Conservation (phyloP, 2,797 vertebrate genomes). For the Lindbergichthys nudifrons region DNA sequence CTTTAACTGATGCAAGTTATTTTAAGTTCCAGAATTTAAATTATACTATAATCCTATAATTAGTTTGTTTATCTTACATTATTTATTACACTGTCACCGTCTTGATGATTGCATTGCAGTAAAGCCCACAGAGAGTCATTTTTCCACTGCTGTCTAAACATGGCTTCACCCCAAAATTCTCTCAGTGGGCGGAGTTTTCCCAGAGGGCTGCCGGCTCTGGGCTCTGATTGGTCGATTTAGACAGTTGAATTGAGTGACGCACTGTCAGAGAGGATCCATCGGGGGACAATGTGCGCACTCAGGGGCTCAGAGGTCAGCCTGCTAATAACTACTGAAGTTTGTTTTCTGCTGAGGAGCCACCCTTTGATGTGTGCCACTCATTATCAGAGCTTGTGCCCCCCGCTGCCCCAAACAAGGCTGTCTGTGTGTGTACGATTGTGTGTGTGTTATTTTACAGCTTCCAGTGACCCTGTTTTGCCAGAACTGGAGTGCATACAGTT, state of each 20-base stretch:
- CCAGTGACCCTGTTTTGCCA: constrained; percentile 68
- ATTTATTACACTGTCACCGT: constrained; percentile 38
- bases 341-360: constrained; percentile 67
- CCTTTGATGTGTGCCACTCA: constrained; percentile 80
- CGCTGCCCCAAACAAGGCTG: constrained; percentile 62
- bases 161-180: constrained; percentile 47
- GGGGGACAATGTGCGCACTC: constrained; percentile 69
- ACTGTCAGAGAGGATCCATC: constrained; percentile 72
- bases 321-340: constrained; percentile 78
- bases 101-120: constrained; percentile 29
- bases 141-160: constrained; percentile 53
- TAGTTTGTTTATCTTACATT: constrained; percentile 42
- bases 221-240: constrained; percentile 56
- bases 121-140: constrained; percentile 33
- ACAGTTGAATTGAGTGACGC: constrained; percentile 67
- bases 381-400: constrained; percentile 69
- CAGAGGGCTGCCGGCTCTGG: constrained; percentile 14
- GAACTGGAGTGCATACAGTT: constrained; percentile 72
- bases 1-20: constrained; percentile 19
- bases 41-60: constrained; percentile 40
- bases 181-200: constrained; percentile 42
- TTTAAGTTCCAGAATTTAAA: constrained; percentile 30
- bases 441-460: constrained; percentile 57
- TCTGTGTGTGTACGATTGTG: constrained; percentile 52
- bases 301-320: constrained; percentile 72